A percentile compares a stretch with the other conserved stretches of the same genome.
These are phyloP conservation scores for Eupithecia inturbata DNA, from an alignment of 2,888 invertebrate species.

Conservation along the genomic window DNA sequence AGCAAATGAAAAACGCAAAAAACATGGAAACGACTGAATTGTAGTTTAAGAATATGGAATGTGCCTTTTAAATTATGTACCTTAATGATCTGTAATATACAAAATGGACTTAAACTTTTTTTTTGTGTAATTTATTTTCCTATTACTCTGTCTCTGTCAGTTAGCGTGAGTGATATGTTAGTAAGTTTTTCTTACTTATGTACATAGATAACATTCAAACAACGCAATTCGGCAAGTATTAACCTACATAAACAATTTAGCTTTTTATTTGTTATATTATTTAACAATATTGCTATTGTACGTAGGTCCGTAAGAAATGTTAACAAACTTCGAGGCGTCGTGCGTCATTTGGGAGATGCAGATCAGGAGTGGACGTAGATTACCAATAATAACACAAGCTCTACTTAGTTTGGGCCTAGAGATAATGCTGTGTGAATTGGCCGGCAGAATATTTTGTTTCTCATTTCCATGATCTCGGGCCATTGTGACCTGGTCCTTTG, in stretches of 20 bases:
- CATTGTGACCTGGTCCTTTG: too few species aligned
- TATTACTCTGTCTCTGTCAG: neutral
- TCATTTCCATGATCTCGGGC: too few species aligned
- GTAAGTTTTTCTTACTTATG: neutral
- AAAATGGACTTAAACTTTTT: constrained; percentile 31
- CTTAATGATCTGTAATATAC: constrained; percentile 51
- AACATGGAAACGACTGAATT: constrained; percentile 93
- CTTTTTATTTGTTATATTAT: neutral
- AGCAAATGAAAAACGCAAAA: constrained; percentile 88
- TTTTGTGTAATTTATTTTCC: neutral
- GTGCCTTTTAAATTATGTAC: constrained; percentile 62
- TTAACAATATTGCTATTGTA: too few species aligned
- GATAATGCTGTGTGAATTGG: neutral
- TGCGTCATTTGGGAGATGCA: neutral
- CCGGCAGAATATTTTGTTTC: neutral
- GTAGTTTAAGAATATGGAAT: constrained; percentile 66
- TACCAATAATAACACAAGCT: neutral
- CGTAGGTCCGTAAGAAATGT: too few species aligned
- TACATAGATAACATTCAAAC: neutral
- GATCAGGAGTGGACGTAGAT: too few species aligned
- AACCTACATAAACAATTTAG: neutral
- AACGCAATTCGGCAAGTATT: neutral
- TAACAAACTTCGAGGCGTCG: too few species aligned
- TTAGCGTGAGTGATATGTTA: neutral
- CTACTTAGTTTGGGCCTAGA: neutral